Conservation (phyloP, 2,113 vertebrate genomes). For the Bettongia penicillata region DNA sequence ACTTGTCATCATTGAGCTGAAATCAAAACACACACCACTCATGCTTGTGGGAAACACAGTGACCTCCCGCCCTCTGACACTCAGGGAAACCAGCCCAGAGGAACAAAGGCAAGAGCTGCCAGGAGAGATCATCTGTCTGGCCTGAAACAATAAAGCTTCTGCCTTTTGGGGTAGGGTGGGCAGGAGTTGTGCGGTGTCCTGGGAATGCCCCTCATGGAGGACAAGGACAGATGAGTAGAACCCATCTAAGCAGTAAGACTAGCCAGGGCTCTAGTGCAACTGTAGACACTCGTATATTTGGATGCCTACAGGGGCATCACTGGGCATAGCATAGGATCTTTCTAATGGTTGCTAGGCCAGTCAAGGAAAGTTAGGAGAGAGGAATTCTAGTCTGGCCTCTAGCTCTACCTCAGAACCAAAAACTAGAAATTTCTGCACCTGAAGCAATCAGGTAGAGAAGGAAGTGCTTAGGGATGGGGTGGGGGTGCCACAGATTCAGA, state of each 20-base stretch:
- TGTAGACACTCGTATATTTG: neutral
- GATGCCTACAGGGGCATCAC: neutral
- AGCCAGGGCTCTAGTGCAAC: neutral
- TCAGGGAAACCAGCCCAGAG: neutral
- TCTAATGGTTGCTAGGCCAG: neutral
- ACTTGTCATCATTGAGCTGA: slow-evolving; percentile 8
- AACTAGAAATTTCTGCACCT: neutral
- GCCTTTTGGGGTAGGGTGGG: neutral
- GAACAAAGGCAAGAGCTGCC: slow-evolving; percentile 50
- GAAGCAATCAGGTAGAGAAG: neutral
- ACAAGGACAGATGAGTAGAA: neutral
- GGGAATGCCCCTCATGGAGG: neutral
- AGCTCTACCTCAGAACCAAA: neutral
- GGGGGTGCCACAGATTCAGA: no score
- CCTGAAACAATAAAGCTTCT: slow-evolving; percentile 28
- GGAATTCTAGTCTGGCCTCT: neutral
- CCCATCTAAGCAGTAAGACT: neutral
- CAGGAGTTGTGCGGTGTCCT: neutral
- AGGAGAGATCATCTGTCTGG: slow-evolving; percentile 61
- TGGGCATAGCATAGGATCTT: neutral
- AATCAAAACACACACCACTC: slow-evolving; percentile 51
- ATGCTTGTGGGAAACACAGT: slow-evolving; percentile 71
- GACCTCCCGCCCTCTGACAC: slow-evolving; percentile 51
- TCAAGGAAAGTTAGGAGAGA: neutral
- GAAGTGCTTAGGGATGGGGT: neutral